Evolutionary conservation across 2,888 invertebrate species (phyloP), one percentile per base, ranked within the genome.

Genomic region (Dicyrtoma fusca): DNA sequence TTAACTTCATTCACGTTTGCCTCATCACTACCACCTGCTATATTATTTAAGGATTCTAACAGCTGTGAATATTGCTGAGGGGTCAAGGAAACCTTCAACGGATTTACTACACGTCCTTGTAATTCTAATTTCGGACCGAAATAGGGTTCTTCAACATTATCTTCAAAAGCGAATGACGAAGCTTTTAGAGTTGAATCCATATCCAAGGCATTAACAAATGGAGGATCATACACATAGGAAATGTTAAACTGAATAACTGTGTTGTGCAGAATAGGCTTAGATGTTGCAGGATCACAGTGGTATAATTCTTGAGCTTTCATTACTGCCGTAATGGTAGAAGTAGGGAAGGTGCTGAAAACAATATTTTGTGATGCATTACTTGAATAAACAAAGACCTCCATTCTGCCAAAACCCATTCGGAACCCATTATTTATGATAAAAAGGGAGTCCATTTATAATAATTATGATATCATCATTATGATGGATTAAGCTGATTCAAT

Each of bases 21-120:
- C 45, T 79, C 79, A 59, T 77, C 76, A 44, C 71, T 73, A 19
- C 74, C 75, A 3, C 75, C 76, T 5, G 80, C 74, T 23, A 81
- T 74, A 59, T 80, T 78, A 17, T 86, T 84, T 25, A 87, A 80
- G 0, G 92, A 91, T 81, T 92, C 92, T 75, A 95, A 84, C 57
- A 97, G 85, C 84, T 96, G 96, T 82, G 94, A 92, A 83, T 95
- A 97, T 83, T 96, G 95, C 69, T 89, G 88, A 64, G 94, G 89
- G 0, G 92, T 90, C 62, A 97, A 85, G 0, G 93, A 92, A 45
- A 97, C 89, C 84, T 94, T 92, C 68, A 97, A 84, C 0, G 92
- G 91, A 65, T 91, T 92, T 49, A 94, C 90, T 17, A 96, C 91
- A 77, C 88, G 88, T 26, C 95, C 95, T 71, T 86, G 86, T 71